Percentiles rank a stretch among this genome's conserved stretches.
Evolutionary conservation across 2,113 vertebrate genomes (phyloP).

Genomic region (Microcebus griseorufus): DNA sequence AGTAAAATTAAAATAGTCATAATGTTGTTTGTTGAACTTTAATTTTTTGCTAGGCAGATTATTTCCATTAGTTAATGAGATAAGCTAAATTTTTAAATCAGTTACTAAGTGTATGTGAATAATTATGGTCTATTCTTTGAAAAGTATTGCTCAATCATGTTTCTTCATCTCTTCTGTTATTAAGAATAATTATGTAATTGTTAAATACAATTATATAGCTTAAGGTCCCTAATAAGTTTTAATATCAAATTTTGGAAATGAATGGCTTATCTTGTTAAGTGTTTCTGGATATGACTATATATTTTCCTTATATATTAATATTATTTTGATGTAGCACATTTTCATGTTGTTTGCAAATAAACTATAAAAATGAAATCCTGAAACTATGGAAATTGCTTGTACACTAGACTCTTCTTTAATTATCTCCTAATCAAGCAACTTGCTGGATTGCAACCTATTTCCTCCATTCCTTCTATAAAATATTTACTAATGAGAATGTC

Average conservation of each 20-base stretch:
- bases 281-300: background rate
- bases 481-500: background rate
- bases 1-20: background rate
- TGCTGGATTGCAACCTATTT: background rate
- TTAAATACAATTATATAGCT: background rate
- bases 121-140: background rate
- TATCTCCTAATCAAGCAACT: background rate
- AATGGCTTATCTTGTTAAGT: background rate
- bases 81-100: background rate
- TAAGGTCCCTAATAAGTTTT: background rate
- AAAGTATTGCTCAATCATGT: background rate
- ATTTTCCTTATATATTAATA: background rate
- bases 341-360: conserved; percentile 22
- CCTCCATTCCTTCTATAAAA: background rate
- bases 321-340: background rate
- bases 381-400: background rate
- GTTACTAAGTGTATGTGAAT: background rate
- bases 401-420: background rate
- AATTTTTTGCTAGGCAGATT: background rate
- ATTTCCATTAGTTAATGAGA: background rate
- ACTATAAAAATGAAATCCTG: background rate
- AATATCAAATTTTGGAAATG: background rate
- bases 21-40: background rate
- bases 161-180: background rate
- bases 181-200: background rate